Evolutionary conservation across 2,113 vertebrate species (phyloP).

Genomic region (Halcyon senegalensis): DNA sequence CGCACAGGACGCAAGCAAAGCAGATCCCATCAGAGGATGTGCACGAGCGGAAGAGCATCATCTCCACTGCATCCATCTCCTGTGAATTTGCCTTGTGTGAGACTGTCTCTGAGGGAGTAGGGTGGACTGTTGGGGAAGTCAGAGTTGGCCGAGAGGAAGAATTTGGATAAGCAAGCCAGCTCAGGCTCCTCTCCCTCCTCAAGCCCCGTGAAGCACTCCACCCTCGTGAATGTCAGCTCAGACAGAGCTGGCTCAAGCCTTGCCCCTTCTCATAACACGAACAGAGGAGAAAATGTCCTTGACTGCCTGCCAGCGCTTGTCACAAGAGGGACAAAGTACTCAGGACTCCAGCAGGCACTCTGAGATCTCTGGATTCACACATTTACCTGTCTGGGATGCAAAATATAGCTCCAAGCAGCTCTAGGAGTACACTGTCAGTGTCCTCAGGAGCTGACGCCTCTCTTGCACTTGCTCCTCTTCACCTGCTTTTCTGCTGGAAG

Average conservation of each 20-base stretch:
- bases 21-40: background rate
- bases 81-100: background rate
- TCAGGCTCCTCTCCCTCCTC: background rate
- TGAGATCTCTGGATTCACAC: background rate
- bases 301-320: background rate
- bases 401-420: background rate
- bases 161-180: background rate
- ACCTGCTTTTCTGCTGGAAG: background rate
- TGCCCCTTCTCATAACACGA: background rate
- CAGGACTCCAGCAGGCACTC: background rate
- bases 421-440: background rate
- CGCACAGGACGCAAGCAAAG: background rate
- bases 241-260: background rate
- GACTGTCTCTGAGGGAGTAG: background rate
- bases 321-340: background rate
- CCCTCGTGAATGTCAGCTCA: background rate
- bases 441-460: background rate
- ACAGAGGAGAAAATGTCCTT: background rate
- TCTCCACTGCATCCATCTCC: background rate
- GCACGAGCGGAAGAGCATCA: background rate
- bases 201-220: background rate
- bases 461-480: background rate
- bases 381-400: background rate
- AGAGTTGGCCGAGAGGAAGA: background rate
- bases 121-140: accelerated